Base-by-base conservation (phyloP, 2,113 vertebrate genomes). In the Lepisosteus osseus region DNA sequence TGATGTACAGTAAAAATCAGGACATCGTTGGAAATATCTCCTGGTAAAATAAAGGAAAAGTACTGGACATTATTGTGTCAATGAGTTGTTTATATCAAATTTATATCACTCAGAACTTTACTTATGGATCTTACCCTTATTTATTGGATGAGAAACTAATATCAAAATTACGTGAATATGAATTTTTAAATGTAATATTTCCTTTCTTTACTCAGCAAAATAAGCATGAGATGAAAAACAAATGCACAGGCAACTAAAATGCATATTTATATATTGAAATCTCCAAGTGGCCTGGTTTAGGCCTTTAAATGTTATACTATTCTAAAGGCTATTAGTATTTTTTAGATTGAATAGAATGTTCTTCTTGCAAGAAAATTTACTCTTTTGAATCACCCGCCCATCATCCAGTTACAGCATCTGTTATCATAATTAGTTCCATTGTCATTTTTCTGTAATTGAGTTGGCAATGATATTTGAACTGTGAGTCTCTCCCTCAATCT, bases 401-500 rank as follows among this genome's bases (percentile, higher is more conserved):
- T 40, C 41, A 40, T 3, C 29, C 62, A 64, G 62, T 64, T 64
- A 64, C 17, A 64, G 62, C 62, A 64, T 64, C 62, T 64, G 62
- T 64, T 64, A 64, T 11, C 41, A 64, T 64, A 64, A 15, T 29
- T 64, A 29, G 62, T 29, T 41, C 17, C 17, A 40, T 40, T 64
- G 62, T 64, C 62, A 64, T 64, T 64, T 64, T 64, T 64, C 62
- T 64, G 6, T 41, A 64, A 29, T 40, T 29, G 15, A 64, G 62
- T 64, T 64, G 41, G 62, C 62, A 2, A 64, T 64, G 62, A 15
- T 64, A 40, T 64, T 40, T 64, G 62, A 64, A 64, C 62, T 29
- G 62, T 64, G 62, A 64, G 62, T 64, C 41, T 64, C 62, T 64
- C 15, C 62, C 62, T 64, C 41, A 64, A 64, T 64, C 62, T 64